phyloP scores from a whole-genome alignment of 35 echinoderm and acorn worm genomes.

The Apostichopus japonicus region DNA sequence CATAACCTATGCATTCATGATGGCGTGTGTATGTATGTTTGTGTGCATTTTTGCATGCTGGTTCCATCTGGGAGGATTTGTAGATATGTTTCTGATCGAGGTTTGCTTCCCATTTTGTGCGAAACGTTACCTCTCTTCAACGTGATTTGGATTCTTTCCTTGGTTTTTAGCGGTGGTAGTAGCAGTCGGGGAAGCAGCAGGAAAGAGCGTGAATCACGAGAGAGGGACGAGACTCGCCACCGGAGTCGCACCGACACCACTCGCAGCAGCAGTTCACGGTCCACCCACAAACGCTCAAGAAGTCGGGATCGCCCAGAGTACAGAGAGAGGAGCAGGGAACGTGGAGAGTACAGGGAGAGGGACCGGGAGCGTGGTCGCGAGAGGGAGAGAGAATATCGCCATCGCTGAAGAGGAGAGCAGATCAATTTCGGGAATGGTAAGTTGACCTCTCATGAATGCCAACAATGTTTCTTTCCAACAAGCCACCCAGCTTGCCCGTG shows the following conservation, averaged over 20 bases:
- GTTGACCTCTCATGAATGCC: no score
- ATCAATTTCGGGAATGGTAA: no score
- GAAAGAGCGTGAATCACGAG: constrained; percentile 76
- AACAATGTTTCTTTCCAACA: no score
- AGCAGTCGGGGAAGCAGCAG: constrained; percentile 25
- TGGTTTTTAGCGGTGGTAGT: not conserved
- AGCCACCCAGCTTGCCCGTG: no score
- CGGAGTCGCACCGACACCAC: constrained; percentile 46
- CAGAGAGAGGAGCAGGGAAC: constrained; percentile 76
- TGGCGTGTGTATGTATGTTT: no score
- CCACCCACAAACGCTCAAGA: constrained; percentile 72
- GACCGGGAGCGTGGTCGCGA: constrained; percentile 76
- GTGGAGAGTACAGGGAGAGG: constrained; percentile 67
- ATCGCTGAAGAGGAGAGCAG: constrained; percentile 44
- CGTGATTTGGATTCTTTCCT: no score
- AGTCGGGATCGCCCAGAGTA: constrained; percentile 72
- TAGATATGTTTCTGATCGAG: no score
- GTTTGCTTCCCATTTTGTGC: no score
- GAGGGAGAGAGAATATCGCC: constrained; percentile 62
- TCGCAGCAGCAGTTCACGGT: constrained; percentile 49
- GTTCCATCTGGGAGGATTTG: no score
- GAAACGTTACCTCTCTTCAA: no score
- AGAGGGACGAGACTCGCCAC: constrained; percentile 80
- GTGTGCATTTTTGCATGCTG: no score
- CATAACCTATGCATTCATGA: no score